phyloP scores from a whole-genome alignment of 2,797 vertebrate genomes.

The Sebastes umbrosus region DNA sequence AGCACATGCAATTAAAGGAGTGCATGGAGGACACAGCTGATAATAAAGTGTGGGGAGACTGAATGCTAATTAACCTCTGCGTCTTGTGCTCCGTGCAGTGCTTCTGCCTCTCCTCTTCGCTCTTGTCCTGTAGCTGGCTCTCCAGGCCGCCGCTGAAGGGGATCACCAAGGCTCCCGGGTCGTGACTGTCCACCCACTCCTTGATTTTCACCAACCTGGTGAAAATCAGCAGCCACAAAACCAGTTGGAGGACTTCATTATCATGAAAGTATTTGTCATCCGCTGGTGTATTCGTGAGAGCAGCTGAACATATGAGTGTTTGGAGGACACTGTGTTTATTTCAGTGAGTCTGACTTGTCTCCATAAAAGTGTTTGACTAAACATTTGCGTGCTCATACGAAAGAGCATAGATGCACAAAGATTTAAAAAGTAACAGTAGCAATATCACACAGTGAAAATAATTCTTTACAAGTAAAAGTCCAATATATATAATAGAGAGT shows the following conservation, averaged over 20 bases:
- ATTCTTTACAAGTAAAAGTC: not conserved
- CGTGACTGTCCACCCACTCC: slow-evolving; percentile 95
- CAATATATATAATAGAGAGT: too few species aligned
- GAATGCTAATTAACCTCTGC: slow-evolving; percentile 99
- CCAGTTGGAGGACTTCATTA: slow-evolving; percentile 85
- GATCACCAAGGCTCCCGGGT: slow-evolving; percentile 93
- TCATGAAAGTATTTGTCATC: slow-evolving; percentile 87
- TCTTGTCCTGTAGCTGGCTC: slow-evolving; percentile 90
- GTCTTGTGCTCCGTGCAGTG: slow-evolving; percentile 96
- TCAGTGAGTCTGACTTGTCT: slow-evolving; percentile 30
- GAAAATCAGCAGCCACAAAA: slow-evolving; percentile 55
- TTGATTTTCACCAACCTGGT: slow-evolving; percentile 96
- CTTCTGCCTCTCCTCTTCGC: slow-evolving; percentile 89
- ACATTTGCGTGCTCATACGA: not conserved
- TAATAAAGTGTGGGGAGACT: slow-evolving; percentile 99
- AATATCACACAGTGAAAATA: not conserved
- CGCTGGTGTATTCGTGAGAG: slow-evolving; percentile 86
- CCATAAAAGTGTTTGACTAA: slow-evolving; percentile 4
- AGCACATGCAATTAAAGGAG: slow-evolving; percentile 99
- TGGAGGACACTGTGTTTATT: slow-evolving; percentile 51
- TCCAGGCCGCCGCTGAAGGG: slow-evolving; percentile 93
- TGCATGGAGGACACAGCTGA: slow-evolving; percentile 98
- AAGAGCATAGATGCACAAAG: not conserved
- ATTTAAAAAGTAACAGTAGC: not conserved
- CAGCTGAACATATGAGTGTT: slow-evolving; percentile 76